Percentiles rank a stretch among this genome's conserved stretches.
Conservation (phyloP, 2,113 vertebrate genomes). For the Rattus norvegicus region DNA sequence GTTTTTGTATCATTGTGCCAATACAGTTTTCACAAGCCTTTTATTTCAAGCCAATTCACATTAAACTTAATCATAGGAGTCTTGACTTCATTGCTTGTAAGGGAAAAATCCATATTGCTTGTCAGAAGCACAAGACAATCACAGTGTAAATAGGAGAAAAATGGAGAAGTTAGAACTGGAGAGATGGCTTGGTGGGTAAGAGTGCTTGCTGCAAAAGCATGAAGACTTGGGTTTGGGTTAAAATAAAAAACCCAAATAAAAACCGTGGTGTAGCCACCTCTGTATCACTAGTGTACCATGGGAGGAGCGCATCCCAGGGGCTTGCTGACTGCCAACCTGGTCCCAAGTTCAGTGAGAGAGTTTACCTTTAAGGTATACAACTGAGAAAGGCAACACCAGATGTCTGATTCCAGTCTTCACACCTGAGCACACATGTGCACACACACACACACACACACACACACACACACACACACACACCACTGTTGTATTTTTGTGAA, state of each 20-base stretch:
- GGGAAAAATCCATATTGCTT: background rate
- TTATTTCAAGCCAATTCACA: background rate
- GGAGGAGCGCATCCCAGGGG: background rate
- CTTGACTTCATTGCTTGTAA: background rate
- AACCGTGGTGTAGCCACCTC: background rate
- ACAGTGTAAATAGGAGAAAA: background rate
- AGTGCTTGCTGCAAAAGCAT: background rate
- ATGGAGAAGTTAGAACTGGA: background rate
- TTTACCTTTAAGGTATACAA: background rate
- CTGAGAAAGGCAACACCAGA: background rate
- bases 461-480: background rate
- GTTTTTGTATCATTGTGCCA: background rate
- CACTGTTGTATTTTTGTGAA: too few species aligned
- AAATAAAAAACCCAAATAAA: background rate
- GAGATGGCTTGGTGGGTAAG: background rate
- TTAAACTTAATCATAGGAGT: background rate
- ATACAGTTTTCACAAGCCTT: background rate
- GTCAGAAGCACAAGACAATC: background rate
- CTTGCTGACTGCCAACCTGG: background rate
- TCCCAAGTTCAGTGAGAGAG: background rate
- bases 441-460: background rate
- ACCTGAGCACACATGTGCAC: background rate
- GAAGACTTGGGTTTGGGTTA: background rate
- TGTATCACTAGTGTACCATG: background rate
- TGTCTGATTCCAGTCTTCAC: background rate